phyloP scores from a whole-genome alignment of 2,113 vertebrate genomes.

The Crypturellus undulatus region DNA sequence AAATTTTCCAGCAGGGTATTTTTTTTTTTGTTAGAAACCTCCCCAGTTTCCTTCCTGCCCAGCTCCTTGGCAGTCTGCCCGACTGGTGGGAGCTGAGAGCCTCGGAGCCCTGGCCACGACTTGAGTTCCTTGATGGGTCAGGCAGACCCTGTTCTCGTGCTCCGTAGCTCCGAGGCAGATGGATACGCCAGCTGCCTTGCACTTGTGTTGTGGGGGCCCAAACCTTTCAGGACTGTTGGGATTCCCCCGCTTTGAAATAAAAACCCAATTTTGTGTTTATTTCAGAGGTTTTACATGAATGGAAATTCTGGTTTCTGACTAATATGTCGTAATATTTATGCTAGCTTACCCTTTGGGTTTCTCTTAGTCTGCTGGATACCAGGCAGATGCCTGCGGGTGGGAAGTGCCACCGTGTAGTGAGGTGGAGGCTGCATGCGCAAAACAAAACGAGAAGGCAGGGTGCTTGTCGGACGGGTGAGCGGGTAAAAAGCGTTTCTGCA shows the following conservation, averaged over 20 bases:
- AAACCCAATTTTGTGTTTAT: background rate
- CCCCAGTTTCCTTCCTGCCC: slow-evolving; percentile 62
- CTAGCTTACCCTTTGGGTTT: background rate
- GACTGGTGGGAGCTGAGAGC: slow-evolving; percentile 32
- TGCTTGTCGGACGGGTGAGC: background rate
- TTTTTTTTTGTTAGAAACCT: slow-evolving; percentile 53
- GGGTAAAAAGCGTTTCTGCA: background rate
- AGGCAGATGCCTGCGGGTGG: background rate
- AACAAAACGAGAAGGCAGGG: background rate
- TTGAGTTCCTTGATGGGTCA: slow-evolving; percentile 1
- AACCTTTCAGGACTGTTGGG: background rate
- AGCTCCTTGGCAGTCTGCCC: slow-evolving; percentile 41
- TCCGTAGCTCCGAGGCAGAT: background rate
- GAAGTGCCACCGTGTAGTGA: background rate
- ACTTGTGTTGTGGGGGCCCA: background rate
- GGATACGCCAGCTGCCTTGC: background rate
- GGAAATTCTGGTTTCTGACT: background rate
- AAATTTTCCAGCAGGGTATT: slow-evolving; percentile 56
- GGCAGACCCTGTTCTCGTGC: background rate
- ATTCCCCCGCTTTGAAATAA: background rate
- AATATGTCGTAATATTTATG: background rate
- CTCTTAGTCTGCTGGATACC: background rate
- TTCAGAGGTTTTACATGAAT: background rate
- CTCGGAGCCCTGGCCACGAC: background rate
- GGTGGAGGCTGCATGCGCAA: background rate